A percentile compares a stretch with the other conserved stretches of the same genome.
phyloP scores from a whole-genome alignment of 2,888 invertebrate species.

The Bellardia bayeri region DNA sequence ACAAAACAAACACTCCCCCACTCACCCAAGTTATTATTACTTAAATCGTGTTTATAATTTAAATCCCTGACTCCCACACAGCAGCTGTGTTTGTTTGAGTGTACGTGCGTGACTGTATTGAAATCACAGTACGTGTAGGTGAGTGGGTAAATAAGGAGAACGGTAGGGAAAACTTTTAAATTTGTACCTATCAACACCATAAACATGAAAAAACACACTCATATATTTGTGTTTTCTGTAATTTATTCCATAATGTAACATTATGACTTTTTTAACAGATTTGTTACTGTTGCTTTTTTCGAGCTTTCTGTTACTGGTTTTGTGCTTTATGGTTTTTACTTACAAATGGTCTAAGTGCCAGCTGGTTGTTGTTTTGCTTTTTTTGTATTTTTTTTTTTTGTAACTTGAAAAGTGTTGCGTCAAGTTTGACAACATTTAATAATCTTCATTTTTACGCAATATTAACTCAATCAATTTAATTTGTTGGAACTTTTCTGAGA shows the following conservation, averaged over 20 bases:
- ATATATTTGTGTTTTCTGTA: slow-evolving; percentile 3
- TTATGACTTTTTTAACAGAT: slow-evolving; percentile 50
- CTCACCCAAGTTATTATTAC: slow-evolving; percentile 2
- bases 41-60: slow-evolving; percentile 46
- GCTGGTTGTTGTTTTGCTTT: background rate
- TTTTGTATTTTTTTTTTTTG: slow-evolving; percentile 19
- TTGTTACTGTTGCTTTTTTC: slow-evolving; percentile 32
- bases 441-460: slow-evolving; percentile 74
- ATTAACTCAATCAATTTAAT: slow-evolving; percentile 74
- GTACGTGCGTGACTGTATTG: background rate
- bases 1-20: background rate
- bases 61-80: background rate
- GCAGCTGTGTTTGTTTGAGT: slow-evolving; percentile 18
- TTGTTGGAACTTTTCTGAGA: slow-evolving; percentile 65
- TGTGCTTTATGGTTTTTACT: slow-evolving; percentile 15
- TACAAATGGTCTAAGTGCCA: slow-evolving; percentile 25
- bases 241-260: slow-evolving; percentile 24
- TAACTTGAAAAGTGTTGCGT: slow-evolving; percentile 62
- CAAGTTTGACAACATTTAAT: slow-evolving; percentile 71
- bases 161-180: slow-evolving; percentile 35
- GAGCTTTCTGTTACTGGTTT: background rate
- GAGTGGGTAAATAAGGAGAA: background rate
- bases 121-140: too few species aligned
- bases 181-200: slow-evolving; percentile 57
- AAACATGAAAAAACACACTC: slow-evolving; percentile 38